Base-by-base conservation (phyloP, 2,888 invertebrate species). In the Euplexia lucipara region DNA sequence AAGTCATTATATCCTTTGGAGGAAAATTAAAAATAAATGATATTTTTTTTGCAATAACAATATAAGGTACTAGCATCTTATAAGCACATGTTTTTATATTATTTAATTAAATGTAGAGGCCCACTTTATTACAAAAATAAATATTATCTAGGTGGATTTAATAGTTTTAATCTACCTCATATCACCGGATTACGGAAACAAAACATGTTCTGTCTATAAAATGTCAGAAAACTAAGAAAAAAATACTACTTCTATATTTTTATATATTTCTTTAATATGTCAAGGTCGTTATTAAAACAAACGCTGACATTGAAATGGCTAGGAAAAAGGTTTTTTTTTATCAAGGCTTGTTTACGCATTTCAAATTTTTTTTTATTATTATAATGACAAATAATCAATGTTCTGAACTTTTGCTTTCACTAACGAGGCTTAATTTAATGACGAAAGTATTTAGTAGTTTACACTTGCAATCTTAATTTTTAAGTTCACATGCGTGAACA, bases 41-140 rank as follows among this genome's bases (percentile, higher is more conserved):
- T n/a, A n/a, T n/a, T n/a, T n/a, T n/a, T n/a, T n/a, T 53, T 41
- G 39, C 48, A 59, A 57, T 58, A 71, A 71, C 53, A 63, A 41
- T 42, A 26, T 42, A 69, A 60, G 39, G 48, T 74, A 69, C 63
- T 64, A 75, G 75, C 74, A 74, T 73, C 75, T 39, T 74, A 22
- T 20, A 63, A 75, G 70, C 75, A 63, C 56, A 70, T 34, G 4
- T 56, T 47, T 42, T 54, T 45, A 47, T 53, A 64, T 53, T 53
- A 49, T 22, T 45, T 59, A 61, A 20, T 45, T 53, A 58, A 75
- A 57, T 58, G 70, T 70, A 30, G 42, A 53, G 54, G 49, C 35
- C 49, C 59, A 68, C 12, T 54, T 22, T 62, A 73, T 59, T 48
- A 67, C 37, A 73, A 72, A 73, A 73, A 62, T 62, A 73, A 73